Evolutionary conservation across 1,140 invertebrate species (phyloP).

Genomic region (Drosophila punjabiensis): DNA sequence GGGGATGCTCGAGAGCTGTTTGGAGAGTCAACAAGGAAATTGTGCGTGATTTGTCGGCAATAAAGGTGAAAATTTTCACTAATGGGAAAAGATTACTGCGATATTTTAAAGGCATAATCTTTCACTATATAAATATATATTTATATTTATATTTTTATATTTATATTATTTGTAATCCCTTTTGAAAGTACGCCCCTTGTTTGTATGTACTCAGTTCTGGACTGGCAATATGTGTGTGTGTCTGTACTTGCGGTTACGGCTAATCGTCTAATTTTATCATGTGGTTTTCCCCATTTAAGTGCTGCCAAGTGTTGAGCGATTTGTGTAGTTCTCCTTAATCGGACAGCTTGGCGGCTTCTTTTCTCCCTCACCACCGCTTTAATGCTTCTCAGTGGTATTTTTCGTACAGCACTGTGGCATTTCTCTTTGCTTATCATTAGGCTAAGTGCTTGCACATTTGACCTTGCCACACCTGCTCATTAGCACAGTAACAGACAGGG

Average conservation of each 20-base stretch:
- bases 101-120: not conserved
- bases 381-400: slow-evolving; percentile 27
- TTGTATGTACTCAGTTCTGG: slow-evolving; percentile 1
- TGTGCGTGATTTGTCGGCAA: not conserved
- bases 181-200: not conserved
- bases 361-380: not conserved
- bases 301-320: slow-evolving; percentile 75
- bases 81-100: not conserved
- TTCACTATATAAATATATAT: too few relatives aligned
- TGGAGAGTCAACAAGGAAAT: not conserved
- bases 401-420: slow-evolving; percentile 13
- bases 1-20: slow-evolving; percentile 3
- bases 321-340: slow-evolving; percentile 56
- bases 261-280: slow-evolving; percentile 83
- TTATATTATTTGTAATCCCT: not conserved
- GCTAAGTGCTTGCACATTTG: slow-evolving; percentile 51
- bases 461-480: slow-evolving; percentile 48
- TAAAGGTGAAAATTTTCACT: not conserved
- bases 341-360: not conserved
- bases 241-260: slow-evolving; percentile 59
- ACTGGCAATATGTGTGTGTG: slow-evolving; percentile 5
- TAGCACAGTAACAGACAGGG: not conserved
- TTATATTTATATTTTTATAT: not conserved
- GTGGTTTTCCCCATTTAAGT: slow-evolving; percentile 80
- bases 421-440: slow-evolving; percentile 51